Conservation (phyloP, 2,888 invertebrate species). For the Pristionchus arcanus region DNA sequence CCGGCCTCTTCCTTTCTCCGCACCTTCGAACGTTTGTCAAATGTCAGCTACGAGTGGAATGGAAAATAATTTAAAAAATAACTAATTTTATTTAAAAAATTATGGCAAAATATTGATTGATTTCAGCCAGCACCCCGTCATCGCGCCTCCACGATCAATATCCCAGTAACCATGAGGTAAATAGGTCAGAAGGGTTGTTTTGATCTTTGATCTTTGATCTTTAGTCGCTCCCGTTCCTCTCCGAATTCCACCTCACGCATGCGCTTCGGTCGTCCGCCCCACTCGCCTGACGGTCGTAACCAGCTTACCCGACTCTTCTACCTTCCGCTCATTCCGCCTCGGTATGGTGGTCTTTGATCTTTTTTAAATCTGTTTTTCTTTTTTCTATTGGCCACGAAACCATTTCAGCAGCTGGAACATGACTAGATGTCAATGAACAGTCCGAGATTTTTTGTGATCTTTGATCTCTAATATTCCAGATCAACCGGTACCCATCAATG, state of each 20-base stretch:
- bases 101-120: not conserved
- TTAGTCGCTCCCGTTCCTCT: slow-evolving; percentile 22
- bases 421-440: too few species aligned
- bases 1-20: too few species aligned
- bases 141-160: slow-evolving; percentile 19
- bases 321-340: slow-evolving; percentile 11
- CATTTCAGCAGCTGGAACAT: too few species aligned
- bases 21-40: too few species aligned
- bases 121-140: not conserved
- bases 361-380: not conserved
- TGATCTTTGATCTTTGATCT: not conserved
- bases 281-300: slow-evolving; percentile 26
- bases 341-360: slow-evolving; percentile 12
- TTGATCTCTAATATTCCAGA: slow-evolving; percentile 12
- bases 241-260: slow-evolving; percentile 29
- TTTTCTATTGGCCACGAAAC: too few species aligned
- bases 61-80: too few species aligned
- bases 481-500: not conserved
- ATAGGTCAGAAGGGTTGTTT: not conserved
- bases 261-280: slow-evolving; percentile 28
- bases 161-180: slow-evolving; percentile 17
- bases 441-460: too few species aligned
- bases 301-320: slow-evolving; percentile 34
- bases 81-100: too few species aligned
- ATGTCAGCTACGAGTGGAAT: too few species aligned